These are phyloP conservation scores for Acanthurus tractus DNA, from an alignment of 2,797 vertebrate genomes.

Conservation along the genomic window DNA sequence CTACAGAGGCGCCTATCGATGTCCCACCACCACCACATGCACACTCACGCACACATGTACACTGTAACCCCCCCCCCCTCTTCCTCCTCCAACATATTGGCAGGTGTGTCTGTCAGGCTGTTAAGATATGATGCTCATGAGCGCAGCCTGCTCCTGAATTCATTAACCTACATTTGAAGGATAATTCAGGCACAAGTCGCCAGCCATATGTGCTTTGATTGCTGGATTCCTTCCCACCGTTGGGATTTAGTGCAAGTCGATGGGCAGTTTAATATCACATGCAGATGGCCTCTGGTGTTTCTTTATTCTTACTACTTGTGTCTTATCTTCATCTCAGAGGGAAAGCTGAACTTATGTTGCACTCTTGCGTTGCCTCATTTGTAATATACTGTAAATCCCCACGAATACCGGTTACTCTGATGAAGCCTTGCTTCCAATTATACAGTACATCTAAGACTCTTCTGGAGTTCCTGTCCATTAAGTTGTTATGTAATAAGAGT, in stretches of 20 bases:
- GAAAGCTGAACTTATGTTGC: constrained; percentile 64
- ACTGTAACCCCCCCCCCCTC: not conserved
- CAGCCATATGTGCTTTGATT: constrained; percentile 81
- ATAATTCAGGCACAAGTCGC: constrained; percentile 77
- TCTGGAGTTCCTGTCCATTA: constrained; percentile 41
- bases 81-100: constrained; percentile 47
- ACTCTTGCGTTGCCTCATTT: constrained; percentile 61
- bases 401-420: constrained; percentile 59
- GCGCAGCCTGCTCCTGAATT: constrained; percentile 79
- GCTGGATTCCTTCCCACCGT: constrained; percentile 80
- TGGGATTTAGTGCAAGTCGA: constrained; percentile 76
- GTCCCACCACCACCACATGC: not conserved
- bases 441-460: constrained; percentile 40
- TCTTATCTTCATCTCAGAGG: constrained; percentile 65
- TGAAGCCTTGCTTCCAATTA: constrained; percentile 59
- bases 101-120: constrained; percentile 79
- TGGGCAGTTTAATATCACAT: constrained; percentile 75
- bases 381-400: constrained; percentile 56
- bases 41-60: not conserved
- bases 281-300: constrained; percentile 77
- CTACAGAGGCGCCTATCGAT: constrained; percentile 61
- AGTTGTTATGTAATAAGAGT: constrained; percentile 58
- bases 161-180: constrained; percentile 87
- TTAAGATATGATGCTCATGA: constrained; percentile 71
- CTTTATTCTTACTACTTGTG: constrained; percentile 65